Evolutionary conservation across 2,113 vertebrate species (phyloP), one percentile per base, ranked within the genome.

Genomic region (Chascanopsetta lugubris): DNA sequence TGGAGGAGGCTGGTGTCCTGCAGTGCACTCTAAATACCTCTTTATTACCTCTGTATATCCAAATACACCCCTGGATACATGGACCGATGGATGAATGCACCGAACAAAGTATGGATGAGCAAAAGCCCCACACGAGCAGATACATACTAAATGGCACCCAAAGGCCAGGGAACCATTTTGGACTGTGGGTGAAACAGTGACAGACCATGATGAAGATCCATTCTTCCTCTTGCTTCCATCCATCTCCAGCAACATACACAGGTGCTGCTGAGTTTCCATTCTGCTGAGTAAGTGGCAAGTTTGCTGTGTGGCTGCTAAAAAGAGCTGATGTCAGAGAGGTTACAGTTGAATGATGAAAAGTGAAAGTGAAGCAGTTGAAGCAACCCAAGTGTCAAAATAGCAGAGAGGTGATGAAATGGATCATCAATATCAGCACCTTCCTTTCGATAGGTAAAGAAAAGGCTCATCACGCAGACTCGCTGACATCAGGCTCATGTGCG

Each of bases 191-290:
- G 32, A 26, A 27, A 73, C 60, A 27, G 62, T 8, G 69, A 69
- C 43, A n/a, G 64, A 53, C 61, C 49, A 66, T 78, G 81, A 87
- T 87, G 75, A 83, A 84, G 83, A 87, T 82, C 71, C 72, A 84
- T 84, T 54, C 61, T 61, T 63, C 27, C 67, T 55, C 60, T 61
- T 8, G 21, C 67, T 12, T 10, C 72, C 50, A 85, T 87, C 77
- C 36, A 74, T 87, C 83, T 83, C 58, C 68, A 64, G 77, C 75
- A 81, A 55, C 51, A 25, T 64, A 27, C 8, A n/a, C 48, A 46
- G 73, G 67, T 69, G 61, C 65, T 47, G 8, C 18, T 57, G 79
- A 79, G 72, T 12, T 67, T 64, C 73, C 49, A 17, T 48, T 59
- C 66, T 61, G 38, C 82, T 17, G 12, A 42, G 63, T 12, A 77